These are phyloP conservation scores for Porites australiensis DNA, from an alignment of 64 coral and sea anemone genomes.

Conservation along the genomic window DNA sequence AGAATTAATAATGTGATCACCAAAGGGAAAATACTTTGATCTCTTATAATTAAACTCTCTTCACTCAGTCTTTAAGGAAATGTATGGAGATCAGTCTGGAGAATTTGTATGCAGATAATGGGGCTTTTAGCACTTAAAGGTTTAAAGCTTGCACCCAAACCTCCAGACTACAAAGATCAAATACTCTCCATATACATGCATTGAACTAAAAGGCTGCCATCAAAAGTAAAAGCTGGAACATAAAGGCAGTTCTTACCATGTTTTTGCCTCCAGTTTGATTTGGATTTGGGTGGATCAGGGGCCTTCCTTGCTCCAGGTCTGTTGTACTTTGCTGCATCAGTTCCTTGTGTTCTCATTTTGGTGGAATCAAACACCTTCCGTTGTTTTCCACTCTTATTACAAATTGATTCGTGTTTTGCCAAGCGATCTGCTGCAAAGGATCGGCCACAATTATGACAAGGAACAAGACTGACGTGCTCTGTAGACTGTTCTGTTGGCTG, in stretches of 20 bases:
- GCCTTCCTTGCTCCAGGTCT: conserved; percentile 62
- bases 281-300: conserved; percentile 69
- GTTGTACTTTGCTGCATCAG: conserved; percentile 79
- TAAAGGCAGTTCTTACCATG: conserved; percentile 73
- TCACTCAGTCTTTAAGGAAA: too few species aligned
- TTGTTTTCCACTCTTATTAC: conserved; percentile 78
- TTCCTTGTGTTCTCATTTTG: conserved; percentile 87
- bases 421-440: conserved; percentile 87
- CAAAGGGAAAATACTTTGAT: too few species aligned
- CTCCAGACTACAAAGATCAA: too few species aligned
- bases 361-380: conserved; percentile 91
- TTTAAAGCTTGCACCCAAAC: too few species aligned
- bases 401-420: conserved; percentile 82
- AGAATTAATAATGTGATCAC: too few species aligned
- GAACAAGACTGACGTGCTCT: conserved; percentile 50
- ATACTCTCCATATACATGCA: too few species aligned
- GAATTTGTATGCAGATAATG: too few species aligned
- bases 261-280: conserved; percentile 90
- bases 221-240: not conserved
- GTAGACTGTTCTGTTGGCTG: not conserved
- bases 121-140: too few species aligned
- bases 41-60: too few species aligned
- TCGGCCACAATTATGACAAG: conserved; percentile 91
- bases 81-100: too few species aligned
- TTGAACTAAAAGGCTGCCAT: not conserved